These are phyloP conservation scores for Ptiloglossa arizonensis DNA, from an alignment of 1,140 invertebrate species.

Conservation along the genomic window DNA sequence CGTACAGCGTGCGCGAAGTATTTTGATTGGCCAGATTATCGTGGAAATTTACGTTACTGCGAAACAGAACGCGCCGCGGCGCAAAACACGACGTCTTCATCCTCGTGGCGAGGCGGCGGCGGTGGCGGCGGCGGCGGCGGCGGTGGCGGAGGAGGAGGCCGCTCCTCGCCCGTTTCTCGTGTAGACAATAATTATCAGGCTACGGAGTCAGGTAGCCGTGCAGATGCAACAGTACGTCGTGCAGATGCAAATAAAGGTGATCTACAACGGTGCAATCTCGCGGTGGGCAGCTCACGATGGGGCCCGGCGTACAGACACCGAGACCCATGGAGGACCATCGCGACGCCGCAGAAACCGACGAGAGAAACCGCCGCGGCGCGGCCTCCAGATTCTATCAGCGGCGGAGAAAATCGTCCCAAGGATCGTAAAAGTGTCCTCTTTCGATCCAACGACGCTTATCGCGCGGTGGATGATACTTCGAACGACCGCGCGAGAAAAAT, in stretches of 20 bases:
- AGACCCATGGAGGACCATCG: constrained; percentile 22
- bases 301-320: constrained; percentile 42
- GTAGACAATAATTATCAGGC: constrained; percentile 67
- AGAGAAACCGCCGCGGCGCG: constrained; percentile 20
- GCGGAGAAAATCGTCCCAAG: constrained; percentile 51
- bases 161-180: constrained; percentile 30
- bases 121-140: too few species aligned
- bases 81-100: constrained; percentile 58
- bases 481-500: too few species aligned
- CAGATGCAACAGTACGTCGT: constrained; percentile 64
- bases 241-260: constrained; percentile 71
- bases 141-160: background rate
- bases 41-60: constrained; percentile 53
- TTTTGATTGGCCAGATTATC: constrained; percentile 53
- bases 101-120: constrained; percentile 6
- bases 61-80: constrained; percentile 26
- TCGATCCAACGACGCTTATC: constrained; percentile 19
- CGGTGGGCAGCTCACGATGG: constrained; percentile 62
- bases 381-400: constrained; percentile 62
- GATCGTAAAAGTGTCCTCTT: constrained; percentile 19
- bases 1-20: constrained; percentile 6
- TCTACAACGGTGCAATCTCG: constrained; percentile 65
- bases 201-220: constrained; percentile 54
- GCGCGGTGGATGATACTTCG: too few species aligned
- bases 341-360: constrained; percentile 33